Evolutionary conservation across 2,888 invertebrate species (phyloP).

Genomic region (Thalpophila matura): DNA sequence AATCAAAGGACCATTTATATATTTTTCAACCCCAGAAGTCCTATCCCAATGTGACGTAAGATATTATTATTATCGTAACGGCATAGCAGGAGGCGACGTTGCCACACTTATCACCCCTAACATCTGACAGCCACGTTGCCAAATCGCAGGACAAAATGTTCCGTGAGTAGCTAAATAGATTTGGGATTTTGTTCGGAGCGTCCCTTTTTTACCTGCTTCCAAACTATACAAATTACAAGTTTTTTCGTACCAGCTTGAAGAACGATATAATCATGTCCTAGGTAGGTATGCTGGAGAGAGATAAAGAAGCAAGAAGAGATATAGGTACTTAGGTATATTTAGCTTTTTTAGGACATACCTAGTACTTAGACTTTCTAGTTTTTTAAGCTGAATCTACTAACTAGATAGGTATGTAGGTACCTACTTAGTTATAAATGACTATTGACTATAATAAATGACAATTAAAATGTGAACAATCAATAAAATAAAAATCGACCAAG

Average conservation of each 20-base stretch:
- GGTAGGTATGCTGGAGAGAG: constrained; percentile 15
- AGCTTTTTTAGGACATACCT: not conserved
- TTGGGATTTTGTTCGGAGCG: constrained; percentile 66
- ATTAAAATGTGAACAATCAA: not conserved
- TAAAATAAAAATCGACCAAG: not conserved
- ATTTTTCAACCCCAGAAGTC: constrained; percentile 17
- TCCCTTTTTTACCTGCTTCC: constrained; percentile 79
- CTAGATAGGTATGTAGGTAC: too few relatives aligned
- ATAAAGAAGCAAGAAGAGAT: constrained; percentile 3
- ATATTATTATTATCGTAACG: constrained; percentile 44
- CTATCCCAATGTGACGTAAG: constrained; percentile 43
- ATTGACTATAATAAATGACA: too few relatives aligned
- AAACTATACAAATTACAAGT: constrained; percentile 69
- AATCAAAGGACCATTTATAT: not conserved
- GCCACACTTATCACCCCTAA: constrained; percentile 73
- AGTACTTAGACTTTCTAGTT: not conserved
- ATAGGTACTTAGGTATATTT: too few relatives aligned
- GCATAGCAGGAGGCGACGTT: constrained; percentile 69
- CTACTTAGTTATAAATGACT: too few relatives aligned
- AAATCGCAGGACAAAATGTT: constrained; percentile 71
- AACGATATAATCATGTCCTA: constrained; percentile 37
- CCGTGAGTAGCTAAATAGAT: constrained; percentile 75
- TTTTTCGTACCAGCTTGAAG: constrained; percentile 58
- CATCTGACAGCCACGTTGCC: constrained; percentile 81
- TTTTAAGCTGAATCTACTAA: not conserved